Percentiles rank a stretch among this genome's conserved stretches.
phyloP scores from a whole-genome alignment of 1,140 invertebrate species.

The Aleiodes sp. region DNA sequence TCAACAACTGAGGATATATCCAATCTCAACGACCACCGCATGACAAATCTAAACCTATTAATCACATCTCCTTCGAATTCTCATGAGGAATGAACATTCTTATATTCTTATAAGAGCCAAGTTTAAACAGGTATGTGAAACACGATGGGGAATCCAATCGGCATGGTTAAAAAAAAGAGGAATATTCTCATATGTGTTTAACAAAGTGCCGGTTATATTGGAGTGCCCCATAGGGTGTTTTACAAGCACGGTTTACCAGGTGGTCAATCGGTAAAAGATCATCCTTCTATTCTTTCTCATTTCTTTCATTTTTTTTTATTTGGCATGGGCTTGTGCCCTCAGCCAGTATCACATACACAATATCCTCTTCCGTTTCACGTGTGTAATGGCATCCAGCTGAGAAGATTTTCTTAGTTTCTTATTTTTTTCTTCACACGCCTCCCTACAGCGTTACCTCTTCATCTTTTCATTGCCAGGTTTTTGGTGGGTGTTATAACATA shows the following conservation, averaged over 20 bases:
- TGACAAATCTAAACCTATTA: constrained; percentile 55
- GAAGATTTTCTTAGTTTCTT: constrained; percentile 43
- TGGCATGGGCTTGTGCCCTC: neutral
- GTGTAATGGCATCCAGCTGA: constrained; percentile 54
- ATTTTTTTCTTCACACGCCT: constrained; percentile 51
- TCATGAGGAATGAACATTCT: neutral
- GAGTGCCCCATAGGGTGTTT: constrained; percentile 29
- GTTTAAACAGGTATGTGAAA: constrained; percentile 9
- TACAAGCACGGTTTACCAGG: constrained; percentile 42
- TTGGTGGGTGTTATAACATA: neutral
- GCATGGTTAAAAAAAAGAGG: neutral
- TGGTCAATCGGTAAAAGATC: constrained; percentile 43
- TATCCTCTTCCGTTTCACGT: constrained; percentile 34
- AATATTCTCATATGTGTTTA: constrained; percentile 17
- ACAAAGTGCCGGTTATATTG: constrained; percentile 32
- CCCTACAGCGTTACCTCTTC: constrained; percentile 59
- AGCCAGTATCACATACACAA: constrained; percentile 16
- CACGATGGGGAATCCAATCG: constrained; percentile 17
- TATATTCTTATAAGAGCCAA: neutral
- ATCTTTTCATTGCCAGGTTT: constrained; percentile 39
- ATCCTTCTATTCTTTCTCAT: neutral
- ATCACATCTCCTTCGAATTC: constrained; percentile 45
- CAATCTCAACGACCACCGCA: constrained; percentile 43
- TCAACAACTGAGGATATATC: constrained; percentile 20
- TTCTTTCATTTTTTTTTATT: neutral